phyloP scores from a whole-genome alignment of 2,888 invertebrate genomes.

The Synanthedon vespiformis region DNA sequence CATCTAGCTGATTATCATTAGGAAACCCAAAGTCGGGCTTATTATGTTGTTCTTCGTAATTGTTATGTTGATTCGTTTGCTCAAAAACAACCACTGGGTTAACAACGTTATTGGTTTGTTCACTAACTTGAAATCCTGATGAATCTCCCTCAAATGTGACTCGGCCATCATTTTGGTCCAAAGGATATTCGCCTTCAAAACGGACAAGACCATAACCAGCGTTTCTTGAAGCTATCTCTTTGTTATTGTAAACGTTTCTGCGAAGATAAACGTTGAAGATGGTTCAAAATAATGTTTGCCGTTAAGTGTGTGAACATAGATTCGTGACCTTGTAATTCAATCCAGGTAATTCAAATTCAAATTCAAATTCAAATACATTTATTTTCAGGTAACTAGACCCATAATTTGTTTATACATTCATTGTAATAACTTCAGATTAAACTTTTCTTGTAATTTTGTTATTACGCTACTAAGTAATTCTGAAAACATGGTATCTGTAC shows the following conservation, averaged over 20 bases:
- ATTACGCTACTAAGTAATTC: neutral
- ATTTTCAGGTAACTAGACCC: too few relatives aligned
- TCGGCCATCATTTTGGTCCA: slow-evolving; percentile 7
- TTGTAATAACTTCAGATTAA: neutral
- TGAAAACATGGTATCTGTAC: too few relatives aligned
- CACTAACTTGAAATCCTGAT: slow-evolving; percentile 9
- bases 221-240: slow-evolving; percentile 5
- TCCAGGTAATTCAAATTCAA: too few relatives aligned
- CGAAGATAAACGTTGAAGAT: slow-evolving; percentile 3
- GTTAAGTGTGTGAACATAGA: neutral
- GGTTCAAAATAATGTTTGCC: neutral
- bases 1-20: neutral
- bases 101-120: slow-evolving; percentile 5
- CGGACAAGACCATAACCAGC: slow-evolving; percentile 13
- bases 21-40: too few relatives aligned
- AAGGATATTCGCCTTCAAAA: slow-evolving; percentile 11
- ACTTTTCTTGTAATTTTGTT: neutral
- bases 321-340: too few relatives aligned
- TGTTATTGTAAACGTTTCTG: slow-evolving; percentile 18
- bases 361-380: too few relatives aligned
- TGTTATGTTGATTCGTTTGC: neutral
- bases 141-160: slow-evolving; percentile 9
- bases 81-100: slow-evolving; percentile 3
- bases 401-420: too few relatives aligned
- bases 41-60: neutral